Conservation (phyloP, 23 tunicate species). For the Ciona savignyi region DNA sequence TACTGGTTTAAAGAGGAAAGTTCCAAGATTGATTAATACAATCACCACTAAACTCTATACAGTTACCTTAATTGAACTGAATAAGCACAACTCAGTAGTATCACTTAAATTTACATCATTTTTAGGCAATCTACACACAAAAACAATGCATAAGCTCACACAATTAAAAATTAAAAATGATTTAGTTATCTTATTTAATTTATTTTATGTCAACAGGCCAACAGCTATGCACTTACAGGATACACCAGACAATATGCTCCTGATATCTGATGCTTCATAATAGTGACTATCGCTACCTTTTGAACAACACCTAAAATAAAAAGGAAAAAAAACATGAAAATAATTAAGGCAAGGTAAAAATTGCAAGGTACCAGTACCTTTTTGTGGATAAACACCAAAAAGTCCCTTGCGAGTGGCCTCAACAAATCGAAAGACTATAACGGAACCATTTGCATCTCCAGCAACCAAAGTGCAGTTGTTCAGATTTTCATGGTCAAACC, state of each 20-base stretch:
- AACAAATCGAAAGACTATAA: slow-evolving; percentile 47
- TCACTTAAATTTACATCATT: too few species aligned
- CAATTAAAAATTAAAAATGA: not conserved
- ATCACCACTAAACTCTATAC: too few species aligned
- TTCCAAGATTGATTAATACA: too few species aligned
- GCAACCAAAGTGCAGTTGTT: slow-evolving; percentile 68
- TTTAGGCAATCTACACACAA: too few species aligned
- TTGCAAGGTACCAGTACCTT: slow-evolving; percentile 31
- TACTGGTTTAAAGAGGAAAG: too few species aligned
- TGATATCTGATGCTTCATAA: slow-evolving; percentile 32
- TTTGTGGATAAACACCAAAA: slow-evolving; percentile 48
- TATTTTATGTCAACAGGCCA: too few species aligned
- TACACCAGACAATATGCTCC: slow-evolving; percentile 52
- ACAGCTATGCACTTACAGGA: slow-evolving; percentile 25
- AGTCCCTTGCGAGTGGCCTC: slow-evolving; percentile 61
- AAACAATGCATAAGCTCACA: too few species aligned
- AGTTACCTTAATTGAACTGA: too few species aligned
- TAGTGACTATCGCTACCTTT: slow-evolving; percentile 28
- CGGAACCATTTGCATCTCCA: slow-evolving; percentile 66
- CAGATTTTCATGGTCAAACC: slow-evolving; percentile 81
- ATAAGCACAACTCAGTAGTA: too few species aligned
- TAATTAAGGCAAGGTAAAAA: not conserved
- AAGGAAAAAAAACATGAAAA: not conserved
- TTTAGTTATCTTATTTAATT: not conserved
- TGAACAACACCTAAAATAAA: slow-evolving; percentile 37